phyloP scores from a whole-genome alignment of 2,888 invertebrate species.

The Deilephila porcellus region DNA sequence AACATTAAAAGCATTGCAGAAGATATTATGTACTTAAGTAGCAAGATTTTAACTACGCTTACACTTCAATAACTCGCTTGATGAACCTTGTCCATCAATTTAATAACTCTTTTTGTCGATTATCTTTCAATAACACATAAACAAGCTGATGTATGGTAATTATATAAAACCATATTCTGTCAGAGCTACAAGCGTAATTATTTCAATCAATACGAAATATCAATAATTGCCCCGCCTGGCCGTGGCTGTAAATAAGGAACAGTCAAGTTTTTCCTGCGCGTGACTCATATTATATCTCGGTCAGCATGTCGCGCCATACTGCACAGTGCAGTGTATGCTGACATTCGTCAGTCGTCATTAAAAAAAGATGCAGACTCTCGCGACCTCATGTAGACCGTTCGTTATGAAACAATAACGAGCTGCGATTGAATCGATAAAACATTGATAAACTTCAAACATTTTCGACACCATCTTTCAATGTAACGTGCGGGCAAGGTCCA shows the following conservation, averaged over 20 bases:
- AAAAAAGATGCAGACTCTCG: background rate
- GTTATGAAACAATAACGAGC: background rate
- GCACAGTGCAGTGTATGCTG: slow-evolving; percentile 31
- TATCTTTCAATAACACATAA: background rate
- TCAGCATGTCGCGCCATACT: slow-evolving; percentile 45
- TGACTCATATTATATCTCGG: slow-evolving; percentile 52
- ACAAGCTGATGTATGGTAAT: background rate
- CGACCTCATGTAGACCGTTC: background rate
- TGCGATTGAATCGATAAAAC: background rate
- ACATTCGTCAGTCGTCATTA: slow-evolving; percentile 29
- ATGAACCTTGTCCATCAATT: background rate
- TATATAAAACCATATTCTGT: background rate
- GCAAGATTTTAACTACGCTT: background rate
- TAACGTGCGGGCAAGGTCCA: no score
- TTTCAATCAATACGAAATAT: slow-evolving; percentile 16
- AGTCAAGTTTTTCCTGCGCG: slow-evolving; percentile 50
- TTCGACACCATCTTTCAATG: no score
- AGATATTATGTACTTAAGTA: no score
- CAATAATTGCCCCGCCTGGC: background rate
- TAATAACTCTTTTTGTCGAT: slow-evolving; percentile 8
- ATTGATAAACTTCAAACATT: slow-evolving; percentile 27
- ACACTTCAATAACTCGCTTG: background rate
- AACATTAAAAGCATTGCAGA: no score
- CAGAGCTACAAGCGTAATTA: background rate
- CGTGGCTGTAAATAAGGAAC: slow-evolving; percentile 37